A percentile compares a stretch with the other conserved stretches of the same genome.
phyloP scores from a whole-genome alignment of 64 coral and sea anemone species.

The Acropora yongei region DNA sequence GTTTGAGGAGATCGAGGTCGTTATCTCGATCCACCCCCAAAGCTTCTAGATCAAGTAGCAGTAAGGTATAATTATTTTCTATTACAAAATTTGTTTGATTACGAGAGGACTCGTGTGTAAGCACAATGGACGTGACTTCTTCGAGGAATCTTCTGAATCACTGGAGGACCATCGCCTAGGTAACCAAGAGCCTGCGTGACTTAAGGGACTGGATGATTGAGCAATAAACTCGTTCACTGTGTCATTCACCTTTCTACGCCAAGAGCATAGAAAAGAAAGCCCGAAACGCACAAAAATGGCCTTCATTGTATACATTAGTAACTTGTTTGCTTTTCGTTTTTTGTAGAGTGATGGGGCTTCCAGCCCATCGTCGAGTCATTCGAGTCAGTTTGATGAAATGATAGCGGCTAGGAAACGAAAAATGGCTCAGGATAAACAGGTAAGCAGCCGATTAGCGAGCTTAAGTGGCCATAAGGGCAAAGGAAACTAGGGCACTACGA shows the following conservation, averaged over 20 bases:
- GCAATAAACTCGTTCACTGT: too few relatives aligned
- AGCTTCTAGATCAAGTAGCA: slow-evolving; percentile 35
- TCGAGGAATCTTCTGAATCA: not conserved
- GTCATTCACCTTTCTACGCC: not conserved
- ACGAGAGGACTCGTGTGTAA: not conserved
- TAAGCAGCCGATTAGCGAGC: not conserved
- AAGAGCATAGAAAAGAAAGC: too few relatives aligned
- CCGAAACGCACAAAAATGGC: not conserved
- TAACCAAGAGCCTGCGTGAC: not conserved
- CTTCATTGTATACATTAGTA: not conserved
- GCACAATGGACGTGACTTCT: not conserved
- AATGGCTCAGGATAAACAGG: slow-evolving; percentile 36
- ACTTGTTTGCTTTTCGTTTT: not conserved
- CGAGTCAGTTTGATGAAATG: slow-evolving; percentile 46
- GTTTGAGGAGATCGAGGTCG: slow-evolving; percentile 22
- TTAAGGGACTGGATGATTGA: too few relatives aligned
- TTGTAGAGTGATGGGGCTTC: slow-evolving; percentile 22
- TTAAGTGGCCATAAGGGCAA: too few relatives aligned
- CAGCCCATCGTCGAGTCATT: slow-evolving; percentile 25
- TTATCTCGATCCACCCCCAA: slow-evolving; percentile 16
- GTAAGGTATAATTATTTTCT: not conserved
- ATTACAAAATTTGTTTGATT: not conserved
- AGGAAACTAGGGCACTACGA: too few relatives aligned
- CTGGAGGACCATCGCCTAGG: not conserved
- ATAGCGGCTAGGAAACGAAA: slow-evolving; percentile 32